Evolutionary conservation across 2,888 invertebrate species (phyloP), one percentile per base, ranked within the genome.

Genomic region (Pristionchus maxplancki): DNA sequence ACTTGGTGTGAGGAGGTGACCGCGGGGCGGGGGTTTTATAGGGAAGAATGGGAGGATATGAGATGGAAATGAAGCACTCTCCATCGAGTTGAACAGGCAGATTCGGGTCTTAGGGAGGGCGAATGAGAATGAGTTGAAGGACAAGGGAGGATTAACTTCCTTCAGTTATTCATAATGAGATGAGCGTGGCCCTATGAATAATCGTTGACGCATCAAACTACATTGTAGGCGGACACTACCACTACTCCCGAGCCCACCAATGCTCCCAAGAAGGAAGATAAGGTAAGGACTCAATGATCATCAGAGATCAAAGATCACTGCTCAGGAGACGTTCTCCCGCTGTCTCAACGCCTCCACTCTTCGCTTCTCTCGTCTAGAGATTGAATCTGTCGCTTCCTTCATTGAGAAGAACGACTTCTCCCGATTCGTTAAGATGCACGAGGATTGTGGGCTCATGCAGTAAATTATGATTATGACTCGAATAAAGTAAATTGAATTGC

Each of bases 331-430:
- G 5, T 64, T 85, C 85, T 62, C 85, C 6, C 86, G 71, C 67
- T 87, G 86, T 50, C 71, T 71, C n/a, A 40, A 71, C 34, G 34
- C 86, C 15, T 87, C 86, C 5, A 37, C 48, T 48, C 48, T 71
- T 87, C 67, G 17, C 17, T 87, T 87, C 71, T 48, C 86, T 87
- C 86, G 86, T 48, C 50, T 87, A 9, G 71, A 87, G 28, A n/a
- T 37, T 37, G 0, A 5, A 9, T 31, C 31, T 1, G 40, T 87
- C 31, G 67, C 86, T 50, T 48, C 67, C 3, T n/a, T 87, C 40
- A 87, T 87, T 20, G 71, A 87, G 50, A 67, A 67, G 34, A 20
- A 71, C 13, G 86, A 87, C 24, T 87, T 87, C 86, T n/a, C 71
- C 24, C 48, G 48, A 28, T 71, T 87, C 50, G 50, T 87, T 1